Conservation (phyloP, 2,888 invertebrate species). For the Eupithecia tripunctaria region DNA sequence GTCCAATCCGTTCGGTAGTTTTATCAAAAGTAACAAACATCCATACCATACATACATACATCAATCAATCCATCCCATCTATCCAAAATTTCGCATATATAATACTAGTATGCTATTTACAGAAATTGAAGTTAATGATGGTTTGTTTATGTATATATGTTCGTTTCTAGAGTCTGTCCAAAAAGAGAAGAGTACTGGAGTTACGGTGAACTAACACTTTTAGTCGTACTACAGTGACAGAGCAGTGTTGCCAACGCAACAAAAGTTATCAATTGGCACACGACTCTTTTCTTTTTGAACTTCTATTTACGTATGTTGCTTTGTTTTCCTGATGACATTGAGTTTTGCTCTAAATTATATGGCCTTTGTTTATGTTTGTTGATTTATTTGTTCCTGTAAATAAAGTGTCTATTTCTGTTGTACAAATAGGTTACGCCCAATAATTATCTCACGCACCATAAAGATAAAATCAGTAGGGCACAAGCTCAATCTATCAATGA, state of each 20-base stretch:
- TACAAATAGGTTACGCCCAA: conserved; percentile 22
- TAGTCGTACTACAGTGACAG: too few species aligned
- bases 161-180: too few species aligned
- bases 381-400: conserved; percentile 13
- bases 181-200: too few species aligned
- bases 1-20: not conserved
- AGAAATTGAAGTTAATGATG: too few species aligned
- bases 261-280: too few species aligned
- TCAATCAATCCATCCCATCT: not conserved
- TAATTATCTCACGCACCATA: conserved; percentile 27
- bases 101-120: too few species aligned
- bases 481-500: conserved; percentile 65
- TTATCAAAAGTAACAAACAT: not conserved
- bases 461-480: conserved; percentile 47
- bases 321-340: not conserved
- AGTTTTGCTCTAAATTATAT: not conserved
- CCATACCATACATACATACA: not conserved
- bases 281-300: too few species aligned
- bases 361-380: not conserved
- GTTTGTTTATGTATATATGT: too few species aligned
- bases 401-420: conserved; percentile 13
- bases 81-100: too few species aligned
- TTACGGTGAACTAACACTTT: too few species aligned
- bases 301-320: too few species aligned
- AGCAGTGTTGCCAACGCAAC: too few species aligned